Evolutionary conservation across 2,888 invertebrate species (phyloP).

Genomic region (Matsumyia berberina): DNA sequence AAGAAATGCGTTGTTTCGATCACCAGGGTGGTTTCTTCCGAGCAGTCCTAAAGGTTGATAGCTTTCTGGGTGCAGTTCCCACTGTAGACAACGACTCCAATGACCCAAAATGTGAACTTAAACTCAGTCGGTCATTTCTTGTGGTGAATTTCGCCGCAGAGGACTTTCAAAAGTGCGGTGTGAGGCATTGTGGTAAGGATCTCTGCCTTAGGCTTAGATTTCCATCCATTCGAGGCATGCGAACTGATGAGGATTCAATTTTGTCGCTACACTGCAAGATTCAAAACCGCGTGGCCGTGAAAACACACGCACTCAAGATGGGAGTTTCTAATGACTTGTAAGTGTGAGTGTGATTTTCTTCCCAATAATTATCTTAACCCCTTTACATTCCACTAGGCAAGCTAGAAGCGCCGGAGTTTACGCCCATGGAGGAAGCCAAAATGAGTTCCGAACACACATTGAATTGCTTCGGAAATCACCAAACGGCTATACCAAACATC

Average conservation of each 20-base stretch:
- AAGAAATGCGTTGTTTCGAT: slow-evolving; percentile 83
- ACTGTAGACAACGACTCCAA: slow-evolving; percentile 83
- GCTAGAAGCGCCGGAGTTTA: slow-evolving; percentile 83
- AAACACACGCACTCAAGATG: slow-evolving; percentile 84
- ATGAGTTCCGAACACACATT: slow-evolving; percentile 85
- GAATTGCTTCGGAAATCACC: slow-evolving; percentile 85
- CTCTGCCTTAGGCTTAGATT: slow-evolving; percentile 86
- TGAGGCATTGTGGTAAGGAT: slow-evolving; percentile 85
- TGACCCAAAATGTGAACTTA: slow-evolving; percentile 81
- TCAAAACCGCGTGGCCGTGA: slow-evolving; percentile 85
- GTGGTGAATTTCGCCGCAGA: slow-evolving; percentile 84
- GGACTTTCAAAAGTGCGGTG: slow-evolving; percentile 85
- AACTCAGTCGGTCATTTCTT: slow-evolving; percentile 81
- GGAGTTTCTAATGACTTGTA: slow-evolving; percentile 84
- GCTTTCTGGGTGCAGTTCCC: slow-evolving; percentile 81
- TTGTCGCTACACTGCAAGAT: slow-evolving; percentile 86
- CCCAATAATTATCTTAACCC: neutral
- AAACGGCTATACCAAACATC: slow-evolving; percentile 85
- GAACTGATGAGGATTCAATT: slow-evolving; percentile 85
- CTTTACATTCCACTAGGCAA: slow-evolving; percentile 78
- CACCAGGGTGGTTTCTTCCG: slow-evolving; percentile 82
- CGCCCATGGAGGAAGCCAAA: slow-evolving; percentile 86
- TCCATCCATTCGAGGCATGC: slow-evolving; percentile 85
- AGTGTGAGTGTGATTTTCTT: slow-evolving; percentile 71
- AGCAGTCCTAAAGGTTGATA: slow-evolving; percentile 83